Percentiles rank a stretch among this genome's conserved stretches.
Evolutionary conservation across 2,113 vertebrate species (phyloP).

Genomic region (Ciconia boyciana): DNA sequence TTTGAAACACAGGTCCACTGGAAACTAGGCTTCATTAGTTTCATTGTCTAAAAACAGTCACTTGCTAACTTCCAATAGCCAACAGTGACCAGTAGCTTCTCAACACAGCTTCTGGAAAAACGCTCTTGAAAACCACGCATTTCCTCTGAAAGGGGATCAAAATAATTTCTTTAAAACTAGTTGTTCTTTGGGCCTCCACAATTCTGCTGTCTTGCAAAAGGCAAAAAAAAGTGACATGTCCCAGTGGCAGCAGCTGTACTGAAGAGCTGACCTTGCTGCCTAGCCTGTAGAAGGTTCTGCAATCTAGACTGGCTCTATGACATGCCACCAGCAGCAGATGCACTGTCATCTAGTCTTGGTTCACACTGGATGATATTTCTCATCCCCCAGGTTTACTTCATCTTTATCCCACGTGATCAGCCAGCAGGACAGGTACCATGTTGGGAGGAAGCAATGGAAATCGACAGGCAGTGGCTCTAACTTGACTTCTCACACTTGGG

Average conservation of each 20-base stretch:
- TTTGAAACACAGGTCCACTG: not conserved
- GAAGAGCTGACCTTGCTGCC: not conserved
- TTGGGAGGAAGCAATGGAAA: not conserved
- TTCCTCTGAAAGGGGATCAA: not conserved
- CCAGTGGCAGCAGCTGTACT: not conserved
- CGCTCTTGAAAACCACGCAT: fast-evolving
- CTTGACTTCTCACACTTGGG: not conserved
- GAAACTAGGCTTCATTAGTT: not conserved
- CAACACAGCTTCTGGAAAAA: not conserved
- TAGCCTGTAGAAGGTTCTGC: not conserved
- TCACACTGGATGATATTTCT: not conserved
- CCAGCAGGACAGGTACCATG: not conserved
- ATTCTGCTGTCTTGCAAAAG: not conserved
- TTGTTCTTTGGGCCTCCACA: not conserved
- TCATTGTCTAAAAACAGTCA: not conserved
- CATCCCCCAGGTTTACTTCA: not conserved
- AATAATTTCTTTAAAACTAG: not conserved
- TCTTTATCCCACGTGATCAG: not conserved
- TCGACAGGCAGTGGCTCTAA: not conserved
- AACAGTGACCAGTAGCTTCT: not conserved
- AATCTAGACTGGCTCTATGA: not conserved
- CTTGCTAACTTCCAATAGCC: not conserved
- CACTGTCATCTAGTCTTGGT: not conserved
- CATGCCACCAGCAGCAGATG: not conserved
- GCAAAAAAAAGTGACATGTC: not conserved